Evolutionary conservation across 2,113 vertebrate species (phyloP).

Genomic region (Nesogale talazaci): DNA sequence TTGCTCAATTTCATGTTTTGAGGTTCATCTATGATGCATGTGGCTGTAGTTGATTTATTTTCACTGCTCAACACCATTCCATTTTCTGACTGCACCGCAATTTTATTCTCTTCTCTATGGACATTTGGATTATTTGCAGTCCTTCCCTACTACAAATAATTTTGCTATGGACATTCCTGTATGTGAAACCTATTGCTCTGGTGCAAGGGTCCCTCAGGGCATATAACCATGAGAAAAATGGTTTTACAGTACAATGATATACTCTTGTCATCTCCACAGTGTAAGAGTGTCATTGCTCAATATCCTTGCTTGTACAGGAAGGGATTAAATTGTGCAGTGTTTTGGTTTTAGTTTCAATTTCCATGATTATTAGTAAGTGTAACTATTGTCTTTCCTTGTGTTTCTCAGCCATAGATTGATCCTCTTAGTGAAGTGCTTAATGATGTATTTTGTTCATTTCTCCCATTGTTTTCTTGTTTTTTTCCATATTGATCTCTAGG

Average conservation of each 20-base stretch:
- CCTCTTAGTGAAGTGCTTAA: neutral
- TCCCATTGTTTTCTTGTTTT: neutral
- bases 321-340: neutral
- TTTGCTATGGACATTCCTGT: neutral
- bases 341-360: neutral
- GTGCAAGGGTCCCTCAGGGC: neutral
- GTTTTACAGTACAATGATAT: neutral
- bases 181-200: neutral
- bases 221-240: neutral
- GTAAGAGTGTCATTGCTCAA: neutral
- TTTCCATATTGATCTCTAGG: neutral
- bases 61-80: neutral
- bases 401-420: neutral
- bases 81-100: neutral
- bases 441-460: neutral
- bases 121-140: neutral
- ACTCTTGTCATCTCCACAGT: neutral
- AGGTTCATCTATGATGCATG: neutral
- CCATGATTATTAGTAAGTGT: neutral
- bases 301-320: neutral
- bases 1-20: neutral
- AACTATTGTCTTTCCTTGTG: neutral
- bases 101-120: neutral
- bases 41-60: neutral
- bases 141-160: neutral